Evolutionary conservation across 2,888 invertebrate species (phyloP).

Genomic region (Subacronicta megacephala): DNA sequence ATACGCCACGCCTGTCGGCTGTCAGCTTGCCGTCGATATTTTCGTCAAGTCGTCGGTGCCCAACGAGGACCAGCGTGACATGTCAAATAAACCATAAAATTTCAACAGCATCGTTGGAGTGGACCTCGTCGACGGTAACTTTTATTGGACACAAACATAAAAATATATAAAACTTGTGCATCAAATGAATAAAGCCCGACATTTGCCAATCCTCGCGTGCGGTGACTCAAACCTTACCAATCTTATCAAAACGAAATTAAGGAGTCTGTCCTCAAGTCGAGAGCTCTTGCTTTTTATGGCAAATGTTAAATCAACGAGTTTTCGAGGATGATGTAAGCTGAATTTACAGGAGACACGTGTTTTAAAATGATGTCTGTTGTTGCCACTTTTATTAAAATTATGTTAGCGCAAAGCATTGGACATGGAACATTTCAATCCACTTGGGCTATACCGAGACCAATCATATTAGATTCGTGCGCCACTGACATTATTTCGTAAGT

Average conservation of each 20-base stretch:
- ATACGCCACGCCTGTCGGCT: conserved; percentile 78
- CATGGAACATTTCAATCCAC: conserved; percentile 54
- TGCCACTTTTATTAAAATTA: conserved; percentile 33
- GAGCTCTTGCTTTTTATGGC: conserved; percentile 74
- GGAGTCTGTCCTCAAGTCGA: conserved; percentile 63
- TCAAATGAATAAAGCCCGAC: conserved; percentile 50
- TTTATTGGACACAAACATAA: conserved; percentile 50
- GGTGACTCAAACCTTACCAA: conserved; percentile 68
- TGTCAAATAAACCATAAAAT: conserved; percentile 79
- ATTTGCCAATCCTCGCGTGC: conserved; percentile 66
- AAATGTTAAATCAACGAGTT: conserved; percentile 84
- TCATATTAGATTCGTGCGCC: conserved; percentile 68
- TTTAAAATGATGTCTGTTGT: conserved; percentile 58
- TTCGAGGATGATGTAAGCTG: conserved; percentile 74
- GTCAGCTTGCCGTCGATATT: conserved; percentile 81
- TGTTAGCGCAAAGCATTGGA: conserved; percentile 45
- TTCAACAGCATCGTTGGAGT: conserved; percentile 35
- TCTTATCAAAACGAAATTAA: conserved; percentile 75
- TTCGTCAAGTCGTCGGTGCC: conserved; percentile 76
- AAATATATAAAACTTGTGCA: conserved; percentile 30
- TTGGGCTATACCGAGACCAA: conserved; percentile 64
- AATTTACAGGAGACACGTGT: conserved; percentile 59
- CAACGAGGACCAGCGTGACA: conserved; percentile 65
- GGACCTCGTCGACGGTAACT: conserved; percentile 56
- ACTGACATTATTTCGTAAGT: conserved; percentile 71